Conservation (phyloP, 1,140 invertebrate species). For the Tetranychus cinnabarinus region DNA sequence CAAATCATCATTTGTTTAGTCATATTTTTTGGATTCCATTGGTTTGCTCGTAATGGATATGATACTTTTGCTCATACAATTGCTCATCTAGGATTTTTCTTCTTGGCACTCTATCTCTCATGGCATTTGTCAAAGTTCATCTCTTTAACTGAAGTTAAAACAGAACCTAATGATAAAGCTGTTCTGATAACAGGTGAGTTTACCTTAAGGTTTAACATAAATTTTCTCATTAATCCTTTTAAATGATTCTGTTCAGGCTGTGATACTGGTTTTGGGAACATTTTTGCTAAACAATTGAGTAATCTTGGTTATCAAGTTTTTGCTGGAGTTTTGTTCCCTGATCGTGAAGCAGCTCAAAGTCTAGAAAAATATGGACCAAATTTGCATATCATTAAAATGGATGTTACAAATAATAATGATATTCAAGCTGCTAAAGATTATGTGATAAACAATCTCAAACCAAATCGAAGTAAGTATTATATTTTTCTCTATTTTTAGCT, state of each 20-base stretch:
- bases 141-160: neutral
- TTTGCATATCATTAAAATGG: slow-evolving; percentile 29
- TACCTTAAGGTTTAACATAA: neutral
- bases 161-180: slow-evolving; percentile 5
- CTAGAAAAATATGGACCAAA: slow-evolving; percentile 17
- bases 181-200: slow-evolving; percentile 20
- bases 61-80: neutral
- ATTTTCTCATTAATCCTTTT: neutral
- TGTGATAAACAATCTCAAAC: neutral
- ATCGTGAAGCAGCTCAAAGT: slow-evolving; percentile 19
- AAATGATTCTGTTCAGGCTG: slow-evolving; percentile 7
- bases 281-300: slow-evolving; percentile 21
- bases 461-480: neutral
- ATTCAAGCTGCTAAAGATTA: neutral
- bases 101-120: neutral
- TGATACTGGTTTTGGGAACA: slow-evolving; percentile 22
- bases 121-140: neutral
- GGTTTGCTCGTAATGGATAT: neutral
- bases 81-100: neutral
- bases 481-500: too few species aligned
- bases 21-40: neutral
- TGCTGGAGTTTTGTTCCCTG: slow-evolving; percentile 24
- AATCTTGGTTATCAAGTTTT: slow-evolving; percentile 23
- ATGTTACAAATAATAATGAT: slow-evolving; percentile 17
- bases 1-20: neutral